Evolutionary conservation across 2,797 vertebrate genomes (phyloP).

Genomic region (Acanthurus leucopareius): DNA sequence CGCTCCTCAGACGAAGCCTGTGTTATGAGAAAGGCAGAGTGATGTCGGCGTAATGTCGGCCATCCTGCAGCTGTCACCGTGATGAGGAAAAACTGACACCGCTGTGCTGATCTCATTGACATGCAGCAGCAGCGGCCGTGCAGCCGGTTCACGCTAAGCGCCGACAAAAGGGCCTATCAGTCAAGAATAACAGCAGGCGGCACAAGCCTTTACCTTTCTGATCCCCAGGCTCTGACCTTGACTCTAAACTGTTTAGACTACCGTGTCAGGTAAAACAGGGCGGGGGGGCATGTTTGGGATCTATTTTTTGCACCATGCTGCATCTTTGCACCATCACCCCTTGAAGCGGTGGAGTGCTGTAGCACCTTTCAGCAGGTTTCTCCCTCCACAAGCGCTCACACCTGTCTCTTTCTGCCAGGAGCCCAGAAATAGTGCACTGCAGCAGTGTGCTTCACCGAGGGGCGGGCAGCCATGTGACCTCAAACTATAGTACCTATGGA

Average conservation of each 20-base stretch:
- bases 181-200: conserved; percentile 54
- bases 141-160: conserved; percentile 48
- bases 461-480: conserved; percentile 71
- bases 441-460: conserved; percentile 64
- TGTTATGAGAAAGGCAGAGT: conserved; percentile 18
- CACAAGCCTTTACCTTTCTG: conserved; percentile 49
- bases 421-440: conserved; percentile 80
- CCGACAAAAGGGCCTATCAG: conserved; percentile 56
- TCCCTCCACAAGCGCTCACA: conserved; percentile 66
- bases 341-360: conserved; percentile 38
- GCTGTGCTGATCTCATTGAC: conserved; percentile 73
- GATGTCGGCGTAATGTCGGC: conserved; percentile 45
- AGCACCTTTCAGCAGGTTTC: conserved; percentile 75
- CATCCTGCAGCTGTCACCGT: conserved; percentile 69
- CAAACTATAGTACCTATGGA: conserved; percentile 68
- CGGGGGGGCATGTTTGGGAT: neutral
- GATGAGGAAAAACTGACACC: conserved; percentile 61
- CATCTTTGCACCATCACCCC: conserved; percentile 47
- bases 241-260: conserved; percentile 53
- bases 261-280: conserved; percentile 34
- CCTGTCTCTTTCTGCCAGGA: conserved; percentile 76
- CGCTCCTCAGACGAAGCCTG: neutral
- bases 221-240: conserved; percentile 61
- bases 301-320: conserved; percentile 48
- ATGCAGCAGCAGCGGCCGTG: conserved; percentile 67